Percentiles rank a stretch among this genome's conserved stretches.
phyloP scores from a whole-genome alignment of 2,888 invertebrate genomes.

The Zhuqinia jingwanae region DNA sequence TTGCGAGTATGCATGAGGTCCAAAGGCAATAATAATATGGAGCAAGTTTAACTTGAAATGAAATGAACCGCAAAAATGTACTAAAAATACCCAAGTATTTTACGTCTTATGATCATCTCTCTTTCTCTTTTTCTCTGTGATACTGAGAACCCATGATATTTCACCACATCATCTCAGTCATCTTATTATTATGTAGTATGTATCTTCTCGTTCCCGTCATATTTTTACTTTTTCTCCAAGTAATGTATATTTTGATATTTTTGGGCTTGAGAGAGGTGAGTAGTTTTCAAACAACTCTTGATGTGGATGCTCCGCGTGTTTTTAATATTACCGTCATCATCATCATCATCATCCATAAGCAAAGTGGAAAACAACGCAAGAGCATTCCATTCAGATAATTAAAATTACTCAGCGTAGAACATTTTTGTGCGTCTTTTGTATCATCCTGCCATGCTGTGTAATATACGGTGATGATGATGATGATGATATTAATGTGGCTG shows the following conservation, averaged over 20 bases:
- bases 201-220: not conserved
- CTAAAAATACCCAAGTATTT: not conserved
- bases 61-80: not conserved
- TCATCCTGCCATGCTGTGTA: not conserved
- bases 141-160: no score
- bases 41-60: not conserved
- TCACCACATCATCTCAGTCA: slow-evolving; percentile 32
- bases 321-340: not conserved
- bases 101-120: not conserved
- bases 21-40: slow-evolving; percentile 3
- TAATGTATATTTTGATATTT: not conserved
- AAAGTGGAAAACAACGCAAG: not conserved
- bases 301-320: not conserved
- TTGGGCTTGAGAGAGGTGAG: no score
- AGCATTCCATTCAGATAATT: slow-evolving; percentile 61
- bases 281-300: no score
- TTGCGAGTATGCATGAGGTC: slow-evolving; percentile 13
- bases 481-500: not conserved
- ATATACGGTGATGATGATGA: not conserved
- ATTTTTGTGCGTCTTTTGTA: not conserved
- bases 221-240: not conserved
- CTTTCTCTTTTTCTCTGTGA: not conserved
- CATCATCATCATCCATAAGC: no score
- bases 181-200: no score
- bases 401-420: slow-evolving; percentile 50